Percentiles rank a stretch among this genome's conserved stretches.
Evolutionary conservation across 2,797 vertebrate genomes (phyloP).

Genomic region (Hylomyscus alleni): DNA sequence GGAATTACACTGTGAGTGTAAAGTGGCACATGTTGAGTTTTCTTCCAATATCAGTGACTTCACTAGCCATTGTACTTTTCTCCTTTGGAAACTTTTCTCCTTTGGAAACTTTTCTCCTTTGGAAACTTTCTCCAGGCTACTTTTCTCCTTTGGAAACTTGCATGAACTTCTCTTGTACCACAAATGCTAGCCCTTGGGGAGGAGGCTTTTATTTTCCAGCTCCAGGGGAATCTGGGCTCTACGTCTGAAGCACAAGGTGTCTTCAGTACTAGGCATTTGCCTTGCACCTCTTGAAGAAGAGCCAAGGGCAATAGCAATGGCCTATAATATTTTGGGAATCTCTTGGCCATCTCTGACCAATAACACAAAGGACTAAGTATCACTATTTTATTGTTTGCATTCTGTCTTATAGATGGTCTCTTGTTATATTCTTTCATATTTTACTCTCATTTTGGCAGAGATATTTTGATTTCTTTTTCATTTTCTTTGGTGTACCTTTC

Average conservation of each 20-base stretch:
- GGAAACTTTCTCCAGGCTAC: too few species aligned
- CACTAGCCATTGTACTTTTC: not conserved
- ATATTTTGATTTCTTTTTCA: not conserved
- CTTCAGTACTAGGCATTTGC: not conserved
- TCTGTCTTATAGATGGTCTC: not conserved
- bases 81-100: not conserved
- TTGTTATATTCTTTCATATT: slow-evolving; percentile 10
- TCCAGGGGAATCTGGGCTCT: not conserved
- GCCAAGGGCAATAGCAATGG: not conserved
- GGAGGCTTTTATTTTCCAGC: not conserved
- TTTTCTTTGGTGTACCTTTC: not conserved
- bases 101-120: not conserved
- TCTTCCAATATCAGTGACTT: not conserved
- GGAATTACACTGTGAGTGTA: not conserved
- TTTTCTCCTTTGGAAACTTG: not conserved
- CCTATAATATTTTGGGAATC: not conserved
- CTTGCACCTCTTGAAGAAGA: not conserved
- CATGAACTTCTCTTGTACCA: not conserved
- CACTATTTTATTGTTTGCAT: not conserved
- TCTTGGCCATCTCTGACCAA: not conserved
- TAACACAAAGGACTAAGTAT: not conserved
- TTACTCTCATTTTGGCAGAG: not conserved
- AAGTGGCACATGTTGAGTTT: not conserved
- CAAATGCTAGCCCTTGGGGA: not conserved
- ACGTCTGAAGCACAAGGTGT: not conserved